Evolutionary conservation across 2,888 invertebrate genomes (phyloP).

Genomic region (Aricia artaxerxes): DNA sequence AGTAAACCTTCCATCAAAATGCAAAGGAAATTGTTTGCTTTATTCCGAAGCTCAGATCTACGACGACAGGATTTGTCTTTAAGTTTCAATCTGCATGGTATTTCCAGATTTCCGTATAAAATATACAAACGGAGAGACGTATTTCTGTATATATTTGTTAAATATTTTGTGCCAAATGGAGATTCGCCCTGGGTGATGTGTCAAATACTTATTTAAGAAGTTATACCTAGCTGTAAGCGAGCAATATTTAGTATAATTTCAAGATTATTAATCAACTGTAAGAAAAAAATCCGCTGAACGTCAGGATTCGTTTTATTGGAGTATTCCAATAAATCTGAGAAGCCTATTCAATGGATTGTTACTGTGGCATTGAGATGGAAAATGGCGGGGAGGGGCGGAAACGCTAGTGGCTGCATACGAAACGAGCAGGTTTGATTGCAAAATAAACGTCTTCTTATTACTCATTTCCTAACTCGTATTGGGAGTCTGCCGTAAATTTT

Average conservation of each 20-base stretch:
- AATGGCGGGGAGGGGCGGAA: conserved; percentile 18
- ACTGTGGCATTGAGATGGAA: conserved; percentile 15
- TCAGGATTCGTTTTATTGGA: conserved; percentile 29
- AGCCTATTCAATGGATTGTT: conserved; percentile 31
- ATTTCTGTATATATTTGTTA: neutral
- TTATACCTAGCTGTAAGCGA: neutral
- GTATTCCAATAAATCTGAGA: conserved; percentile 30
- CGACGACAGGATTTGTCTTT: conserved; percentile 23
- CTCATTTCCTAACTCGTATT: conserved; percentile 18
- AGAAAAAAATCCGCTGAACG: neutral
- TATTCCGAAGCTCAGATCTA: neutral
- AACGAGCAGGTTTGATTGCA: conserved; percentile 29
- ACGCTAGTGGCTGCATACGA: conserved; percentile 21
- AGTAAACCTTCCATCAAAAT: conserved; percentile 7
- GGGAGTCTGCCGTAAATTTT: conserved; percentile 27
- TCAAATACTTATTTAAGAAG: neutral
- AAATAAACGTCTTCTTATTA: conserved; percentile 29
- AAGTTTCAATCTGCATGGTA: conserved; percentile 24
- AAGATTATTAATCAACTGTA: neutral
- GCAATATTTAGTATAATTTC: conserved; percentile 23
- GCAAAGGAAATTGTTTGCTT: conserved; percentile 26
- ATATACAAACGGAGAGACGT: neutral
- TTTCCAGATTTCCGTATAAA: conserved; percentile 23
- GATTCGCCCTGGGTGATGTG: neutral
- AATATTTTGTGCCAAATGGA: conserved; percentile 21